These are phyloP conservation scores for Tyria jacobaeae DNA, from an alignment of 2,888 invertebrate species.

Conservation along the genomic window DNA sequence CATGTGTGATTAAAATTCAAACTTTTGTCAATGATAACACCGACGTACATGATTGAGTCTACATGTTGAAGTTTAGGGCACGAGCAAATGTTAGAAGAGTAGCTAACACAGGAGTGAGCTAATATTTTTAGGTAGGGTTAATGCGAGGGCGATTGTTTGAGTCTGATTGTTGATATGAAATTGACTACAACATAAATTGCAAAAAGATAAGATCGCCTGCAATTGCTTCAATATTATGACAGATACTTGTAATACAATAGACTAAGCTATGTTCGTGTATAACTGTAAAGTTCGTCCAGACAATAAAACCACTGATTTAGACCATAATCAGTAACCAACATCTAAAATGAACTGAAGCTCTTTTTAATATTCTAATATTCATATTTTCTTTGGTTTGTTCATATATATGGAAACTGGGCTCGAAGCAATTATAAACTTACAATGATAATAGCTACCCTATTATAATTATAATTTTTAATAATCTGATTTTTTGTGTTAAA, in stretches of 20 bases:
- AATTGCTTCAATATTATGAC: slow-evolving; percentile 51
- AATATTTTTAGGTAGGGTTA: too few species aligned
- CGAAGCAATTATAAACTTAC: slow-evolving; percentile 39
- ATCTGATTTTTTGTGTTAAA: slow-evolving; percentile 38
- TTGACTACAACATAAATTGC: slow-evolving; percentile 28
- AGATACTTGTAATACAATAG: slow-evolving; percentile 51
- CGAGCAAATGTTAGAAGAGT: too few species aligned
- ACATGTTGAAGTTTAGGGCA: too few species aligned
- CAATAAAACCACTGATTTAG: slow-evolving; percentile 57
- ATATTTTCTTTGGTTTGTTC: slow-evolving; percentile 18
- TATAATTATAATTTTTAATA: slow-evolving; percentile 27
- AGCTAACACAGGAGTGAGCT: too few species aligned
- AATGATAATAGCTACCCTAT: too few species aligned
- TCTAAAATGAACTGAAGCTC: slow-evolving; percentile 38
- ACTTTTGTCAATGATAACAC: too few species aligned
- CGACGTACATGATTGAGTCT: too few species aligned
- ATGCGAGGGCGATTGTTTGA: too few species aligned
- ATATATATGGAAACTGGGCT: slow-evolving; percentile 27
- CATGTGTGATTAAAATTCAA: too few species aligned
- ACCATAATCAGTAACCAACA: slow-evolving; percentile 43
- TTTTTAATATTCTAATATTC: slow-evolving; percentile 30
- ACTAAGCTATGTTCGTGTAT: slow-evolving; percentile 46
- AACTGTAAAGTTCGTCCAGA: slow-evolving; percentile 56
- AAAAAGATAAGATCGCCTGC: slow-evolving; percentile 35
- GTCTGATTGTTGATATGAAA: slow-evolving; percentile 21